Percentiles rank a stretch among this genome's conserved stretches.
These are phyloP conservation scores for Nothobranchius kuhntae DNA, from an alignment of 2,113 vertebrate genomes.

Conservation along the genomic window DNA sequence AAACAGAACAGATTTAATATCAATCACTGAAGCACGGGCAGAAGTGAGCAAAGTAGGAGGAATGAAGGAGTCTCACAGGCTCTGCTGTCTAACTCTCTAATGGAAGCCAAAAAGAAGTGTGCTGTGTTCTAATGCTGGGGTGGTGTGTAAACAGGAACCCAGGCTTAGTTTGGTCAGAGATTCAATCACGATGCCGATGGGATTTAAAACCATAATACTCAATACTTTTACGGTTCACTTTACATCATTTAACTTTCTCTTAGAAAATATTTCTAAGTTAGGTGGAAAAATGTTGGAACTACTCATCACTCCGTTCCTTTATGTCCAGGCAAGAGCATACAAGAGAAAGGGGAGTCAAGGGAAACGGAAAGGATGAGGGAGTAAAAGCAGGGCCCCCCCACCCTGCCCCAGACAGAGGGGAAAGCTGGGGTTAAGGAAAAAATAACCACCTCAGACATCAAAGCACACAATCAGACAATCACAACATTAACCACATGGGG, in stretches of 20 bases:
- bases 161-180: conserved; percentile 35
- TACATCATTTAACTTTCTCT: conserved; percentile 32
- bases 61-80: conserved; percentile 48
- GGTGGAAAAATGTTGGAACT: conserved; percentile 5
- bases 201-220: conserved; percentile 20
- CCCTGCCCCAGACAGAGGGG: too few relatives aligned
- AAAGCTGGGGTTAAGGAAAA: too few relatives aligned
- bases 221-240: conserved; percentile 26
- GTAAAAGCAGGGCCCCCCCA: too few relatives aligned
- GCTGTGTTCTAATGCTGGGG: conserved; percentile 13
- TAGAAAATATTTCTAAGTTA: conserved; percentile 8
- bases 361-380: too few relatives aligned
- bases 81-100: conserved; percentile 46
- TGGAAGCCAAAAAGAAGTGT: conserved; percentile 49
- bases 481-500: too few relatives aligned
- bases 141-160: conserved; percentile 43
- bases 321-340: too few relatives aligned
- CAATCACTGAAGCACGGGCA: conserved; percentile 70
- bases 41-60: conserved; percentile 65
- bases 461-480: too few relatives aligned
- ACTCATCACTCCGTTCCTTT: too few relatives aligned
- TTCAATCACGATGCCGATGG: conserved; percentile 21
- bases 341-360: too few relatives aligned
- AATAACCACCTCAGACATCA: too few relatives aligned
- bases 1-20: conserved; percentile 76